Percentiles rank a stretch among this genome's conserved stretches.
Evolutionary conservation across 2,797 vertebrate species (phyloP).

Genomic region (Lagorchestes hirsutus): DNA sequence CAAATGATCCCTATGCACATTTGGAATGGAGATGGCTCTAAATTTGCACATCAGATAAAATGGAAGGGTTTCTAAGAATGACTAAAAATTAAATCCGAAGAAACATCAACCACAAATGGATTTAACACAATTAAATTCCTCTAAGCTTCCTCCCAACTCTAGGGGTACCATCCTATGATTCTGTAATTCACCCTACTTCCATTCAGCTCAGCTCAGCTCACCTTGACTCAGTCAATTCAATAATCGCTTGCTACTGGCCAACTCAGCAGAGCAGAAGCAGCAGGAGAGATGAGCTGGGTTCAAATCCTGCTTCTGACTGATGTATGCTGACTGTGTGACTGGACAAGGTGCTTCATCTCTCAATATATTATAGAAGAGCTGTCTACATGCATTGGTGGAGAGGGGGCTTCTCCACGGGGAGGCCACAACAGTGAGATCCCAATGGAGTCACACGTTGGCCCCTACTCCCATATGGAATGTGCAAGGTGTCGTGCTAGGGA

Average conservation of each 20-base stretch:
- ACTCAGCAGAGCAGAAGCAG: background rate
- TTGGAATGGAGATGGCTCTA: background rate
- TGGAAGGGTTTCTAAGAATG: conserved; percentile 30
- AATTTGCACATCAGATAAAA: background rate
- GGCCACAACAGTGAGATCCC: background rate
- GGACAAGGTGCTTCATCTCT: background rate
- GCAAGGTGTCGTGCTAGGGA: conserved; percentile 24
- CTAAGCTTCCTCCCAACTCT: background rate
- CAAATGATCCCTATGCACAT: background rate
- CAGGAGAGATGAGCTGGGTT: background rate
- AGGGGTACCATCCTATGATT: background rate
- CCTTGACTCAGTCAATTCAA: background rate
- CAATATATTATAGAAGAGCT: background rate
- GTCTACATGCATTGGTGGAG: background rate
- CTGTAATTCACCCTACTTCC: background rate
- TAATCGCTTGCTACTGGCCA: background rate
- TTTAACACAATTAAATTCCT: background rate
- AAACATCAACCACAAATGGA: background rate
- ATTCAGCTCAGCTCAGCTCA: background rate
- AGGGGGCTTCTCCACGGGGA: background rate
- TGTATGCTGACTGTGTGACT: background rate
- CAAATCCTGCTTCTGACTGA: background rate
- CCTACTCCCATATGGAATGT: conserved; percentile 33
- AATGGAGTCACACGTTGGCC: background rate
- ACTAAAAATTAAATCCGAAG: background rate